Percentiles rank a stretch among this genome's conserved stretches.
Evolutionary conservation across 2,113 vertebrate species (phyloP).

Genomic region (Corythornis cristatus): DNA sequence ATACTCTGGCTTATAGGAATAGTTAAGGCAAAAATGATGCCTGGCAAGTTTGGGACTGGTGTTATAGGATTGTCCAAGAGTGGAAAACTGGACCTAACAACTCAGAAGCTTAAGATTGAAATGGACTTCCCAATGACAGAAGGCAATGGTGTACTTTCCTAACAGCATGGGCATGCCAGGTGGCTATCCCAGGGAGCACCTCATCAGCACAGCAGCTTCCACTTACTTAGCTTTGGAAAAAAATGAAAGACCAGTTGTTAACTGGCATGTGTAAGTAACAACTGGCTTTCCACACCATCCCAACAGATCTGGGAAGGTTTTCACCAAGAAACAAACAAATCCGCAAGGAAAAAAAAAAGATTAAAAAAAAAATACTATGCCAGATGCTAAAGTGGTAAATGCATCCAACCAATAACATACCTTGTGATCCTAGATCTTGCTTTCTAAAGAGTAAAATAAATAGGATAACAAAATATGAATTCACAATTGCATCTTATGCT

Average conservation of each 20-base stretch:
- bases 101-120: not conserved
- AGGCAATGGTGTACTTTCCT: not conserved
- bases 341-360: not conserved
- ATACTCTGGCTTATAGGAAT: not conserved
- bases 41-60: not conserved
- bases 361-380: no score
- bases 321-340: not conserved
- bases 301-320: not conserved
- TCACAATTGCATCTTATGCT: not conserved
- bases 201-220: not conserved
- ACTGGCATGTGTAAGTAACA: accelerated
- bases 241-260: not conserved
- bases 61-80: not conserved
- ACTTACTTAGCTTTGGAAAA: not conserved
- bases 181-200: not conserved
- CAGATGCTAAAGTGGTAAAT: not conserved
- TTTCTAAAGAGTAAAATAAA: not conserved
- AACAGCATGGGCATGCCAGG: not conserved
- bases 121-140: not conserved
- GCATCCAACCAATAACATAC: not conserved
- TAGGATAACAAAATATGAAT: not conserved
- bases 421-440: not conserved
- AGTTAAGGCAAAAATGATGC: not conserved
- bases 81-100: not conserved
- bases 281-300: not conserved